These are phyloP conservation scores for Scytalopus superciliaris DNA, from an alignment of 2,113 vertebrate genomes.

Conservation along the genomic window DNA sequence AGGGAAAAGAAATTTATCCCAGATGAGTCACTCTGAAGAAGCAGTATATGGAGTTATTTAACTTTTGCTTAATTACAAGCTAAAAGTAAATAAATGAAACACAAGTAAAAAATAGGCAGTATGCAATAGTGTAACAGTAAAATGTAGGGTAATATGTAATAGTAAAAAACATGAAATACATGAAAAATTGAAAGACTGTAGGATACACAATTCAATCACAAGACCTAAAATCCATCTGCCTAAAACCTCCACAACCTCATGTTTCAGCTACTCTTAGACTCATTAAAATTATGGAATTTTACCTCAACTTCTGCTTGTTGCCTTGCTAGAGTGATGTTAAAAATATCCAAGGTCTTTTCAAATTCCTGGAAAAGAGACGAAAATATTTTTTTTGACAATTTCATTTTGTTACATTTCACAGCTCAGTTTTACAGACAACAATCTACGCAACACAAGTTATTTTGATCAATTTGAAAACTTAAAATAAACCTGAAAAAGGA, in stretches of 20 bases:
- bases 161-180: neutral
- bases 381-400: neutral
- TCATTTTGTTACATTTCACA: neutral
- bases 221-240: neutral
- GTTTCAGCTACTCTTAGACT: neutral
- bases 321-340: slow-evolving; percentile 94
- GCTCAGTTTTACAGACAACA: neutral
- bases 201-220: neutral
- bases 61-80: neutral
- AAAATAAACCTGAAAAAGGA: neutral
- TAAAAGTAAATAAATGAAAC: neutral
- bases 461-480: neutral
- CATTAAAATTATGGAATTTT: slow-evolving; percentile 33
- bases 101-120: neutral
- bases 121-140: too few species aligned
- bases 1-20: neutral
- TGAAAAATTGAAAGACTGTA: neutral
- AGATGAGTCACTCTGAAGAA: neutral
- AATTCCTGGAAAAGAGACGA: slow-evolving; percentile 76
- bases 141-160: too few species aligned
- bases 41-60: neutral
- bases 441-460: neutral
- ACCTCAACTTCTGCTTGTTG: slow-evolving; percentile 98
- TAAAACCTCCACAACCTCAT: neutral
- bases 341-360: slow-evolving; percentile 91